phyloP scores from a whole-genome alignment of 2,797 vertebrate species.

The Zalophus californianus region DNA sequence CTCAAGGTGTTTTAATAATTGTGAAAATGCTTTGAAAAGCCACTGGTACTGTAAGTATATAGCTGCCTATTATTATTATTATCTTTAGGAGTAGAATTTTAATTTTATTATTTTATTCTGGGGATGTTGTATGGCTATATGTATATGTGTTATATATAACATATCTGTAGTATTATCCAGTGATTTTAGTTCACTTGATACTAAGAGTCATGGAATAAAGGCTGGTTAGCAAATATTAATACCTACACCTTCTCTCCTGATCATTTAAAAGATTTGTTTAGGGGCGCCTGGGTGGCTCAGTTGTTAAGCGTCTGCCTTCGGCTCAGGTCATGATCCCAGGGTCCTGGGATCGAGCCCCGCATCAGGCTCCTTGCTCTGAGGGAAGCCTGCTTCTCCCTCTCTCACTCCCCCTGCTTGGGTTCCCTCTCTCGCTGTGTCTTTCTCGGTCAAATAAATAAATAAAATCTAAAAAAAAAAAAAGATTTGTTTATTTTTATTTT shows the following conservation, averaged over 20 bases:
- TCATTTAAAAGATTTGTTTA: neutral
- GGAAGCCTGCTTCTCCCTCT: too few species aligned
- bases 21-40: slow-evolving; percentile 6
- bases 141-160: too few species aligned
- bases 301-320: too few species aligned
- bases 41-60: neutral
- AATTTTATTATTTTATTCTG: neutral
- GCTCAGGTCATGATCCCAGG: too few species aligned
- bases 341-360: too few species aligned
- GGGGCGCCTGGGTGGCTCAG: too few species aligned
- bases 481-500: neutral
- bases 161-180: neutral
- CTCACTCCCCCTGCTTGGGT: too few species aligned
- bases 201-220: neutral
- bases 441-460: too few species aligned
- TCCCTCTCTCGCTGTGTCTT: too few species aligned
- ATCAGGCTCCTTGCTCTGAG: too few species aligned
- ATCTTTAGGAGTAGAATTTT: neutral
- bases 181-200: neutral
- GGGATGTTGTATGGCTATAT: neutral
- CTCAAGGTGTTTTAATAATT: neutral
- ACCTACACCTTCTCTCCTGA: neutral
- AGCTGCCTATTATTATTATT: neutral
- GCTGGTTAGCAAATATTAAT: neutral
- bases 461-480: too few species aligned